Base-by-base conservation (phyloP, 1,140 invertebrate species). In the Brachionus paranguensis region DNA sequence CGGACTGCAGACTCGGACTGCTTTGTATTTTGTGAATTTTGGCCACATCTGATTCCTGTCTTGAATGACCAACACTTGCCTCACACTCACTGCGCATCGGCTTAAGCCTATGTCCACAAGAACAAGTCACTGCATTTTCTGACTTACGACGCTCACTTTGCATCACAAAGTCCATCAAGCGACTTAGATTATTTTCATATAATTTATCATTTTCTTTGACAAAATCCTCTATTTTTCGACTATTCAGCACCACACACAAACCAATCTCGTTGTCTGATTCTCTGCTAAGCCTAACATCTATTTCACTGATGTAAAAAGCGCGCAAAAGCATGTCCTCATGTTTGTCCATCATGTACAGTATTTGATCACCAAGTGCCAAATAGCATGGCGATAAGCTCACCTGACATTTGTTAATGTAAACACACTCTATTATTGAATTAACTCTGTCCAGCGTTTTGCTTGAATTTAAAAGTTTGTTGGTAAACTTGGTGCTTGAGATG, bases 281-380 rank as follows among this genome's bases (percentile, higher is more conserved):
- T 50, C 5, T 47, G n/a, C 0, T 50, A 47, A 81, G 24, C 12
- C 60, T 81, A 0, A 81, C 17, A 60, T 81, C 53, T 81, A 81
- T 81, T 81, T 81, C 37, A 20, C 78, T 81, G n/a, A 81, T 64
- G 27, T 64, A 81, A 68, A 81, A 81, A 20, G 78, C 78, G 12
- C 78, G 37, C 12, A 64, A 68, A 27, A 81, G 43, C 78, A 81
- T 81, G 17, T 81, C 78, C 24, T 81, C 78, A 47, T 81, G 20
- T 20, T 81, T 81, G 20, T 81, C 78, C 37, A 81, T 81, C 50
- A 81, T 81, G n/a, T 81, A 81, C 50, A 81, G 17, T 43, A 64
- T 81, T 33, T 81, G 14, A 64, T 81, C 78, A 27, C 53, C 60
- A 29, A 81, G 33, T 8, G 60, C 78, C 53, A 81, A 68, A 81